Evolutionary conservation across 2,113 vertebrate genomes (phyloP).

Genomic region (Eclectus roratus): DNA sequence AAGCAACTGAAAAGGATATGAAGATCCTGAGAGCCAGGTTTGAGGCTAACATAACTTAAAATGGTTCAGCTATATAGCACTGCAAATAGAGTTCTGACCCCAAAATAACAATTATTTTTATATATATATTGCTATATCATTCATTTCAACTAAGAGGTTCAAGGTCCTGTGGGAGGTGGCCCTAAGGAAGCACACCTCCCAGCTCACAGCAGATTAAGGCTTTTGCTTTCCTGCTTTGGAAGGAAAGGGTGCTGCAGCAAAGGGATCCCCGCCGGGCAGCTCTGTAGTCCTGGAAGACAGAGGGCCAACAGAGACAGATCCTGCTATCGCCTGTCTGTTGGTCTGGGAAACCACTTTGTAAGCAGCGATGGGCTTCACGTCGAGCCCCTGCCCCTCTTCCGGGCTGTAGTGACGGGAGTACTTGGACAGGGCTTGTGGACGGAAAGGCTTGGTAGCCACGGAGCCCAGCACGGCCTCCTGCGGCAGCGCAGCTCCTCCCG

Average conservation of each 20-base stretch:
- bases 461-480: slow-evolving; percentile 75
- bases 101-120: slow-evolving; percentile 21
- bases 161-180: neutral
- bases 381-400: slow-evolving; percentile 63
- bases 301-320: slow-evolving; percentile 79
- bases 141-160: neutral
- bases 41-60: slow-evolving; percentile 49
- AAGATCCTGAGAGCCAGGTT: slow-evolving; percentile 13
- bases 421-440: slow-evolving; percentile 87
- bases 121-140: slow-evolving; percentile 19
- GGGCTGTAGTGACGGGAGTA: slow-evolving; percentile 95
- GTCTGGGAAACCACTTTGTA: slow-evolving; percentile 89
- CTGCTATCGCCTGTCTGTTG: slow-evolving; percentile 75
- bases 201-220: slow-evolving; percentile 71
- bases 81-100: slow-evolving; percentile 41
- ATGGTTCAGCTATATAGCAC: slow-evolving; percentile 24
- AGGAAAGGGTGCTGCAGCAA: slow-evolving; percentile 91
- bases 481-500: slow-evolving; percentile 38
- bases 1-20: neutral
- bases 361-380: slow-evolving; percentile 79
- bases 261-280: slow-evolving; percentile 80
- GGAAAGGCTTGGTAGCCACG: slow-evolving; percentile 79
- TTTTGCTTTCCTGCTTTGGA: slow-evolving; percentile 88
- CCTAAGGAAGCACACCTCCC: neutral
- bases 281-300: slow-evolving; percentile 85